phyloP scores from a whole-genome alignment of 2,797 vertebrate species.

The Hylomyscus alleni region DNA sequence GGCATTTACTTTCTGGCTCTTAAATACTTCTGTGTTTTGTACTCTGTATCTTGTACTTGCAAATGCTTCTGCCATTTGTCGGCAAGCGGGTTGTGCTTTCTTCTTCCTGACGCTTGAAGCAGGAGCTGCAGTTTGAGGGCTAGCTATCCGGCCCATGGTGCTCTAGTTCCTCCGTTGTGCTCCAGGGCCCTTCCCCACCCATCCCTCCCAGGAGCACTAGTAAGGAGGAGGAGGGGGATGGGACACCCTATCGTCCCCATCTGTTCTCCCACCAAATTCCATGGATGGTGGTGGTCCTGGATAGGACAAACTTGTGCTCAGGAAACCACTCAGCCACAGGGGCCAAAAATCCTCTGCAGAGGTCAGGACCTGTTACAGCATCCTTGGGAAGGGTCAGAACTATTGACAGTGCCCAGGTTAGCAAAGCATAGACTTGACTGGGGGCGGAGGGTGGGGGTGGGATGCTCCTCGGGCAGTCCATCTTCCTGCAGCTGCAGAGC shows the following conservation, averaged over 20 bases:
- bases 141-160: fast-evolving
- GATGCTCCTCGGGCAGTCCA: not conserved
- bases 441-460: not conserved
- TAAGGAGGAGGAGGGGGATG: not conserved
- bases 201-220: not conserved
- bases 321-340: not conserved
- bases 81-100: not conserved
- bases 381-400: not conserved
- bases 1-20: not conserved
- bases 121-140: not conserved
- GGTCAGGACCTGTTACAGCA: not conserved
- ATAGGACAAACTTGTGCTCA: not conserved
- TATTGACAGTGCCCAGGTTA: not conserved
- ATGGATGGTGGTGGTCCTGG: not conserved
- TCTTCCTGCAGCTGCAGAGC: not conserved
- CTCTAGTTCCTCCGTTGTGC: not conserved
- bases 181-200: not conserved
- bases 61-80: not conserved
- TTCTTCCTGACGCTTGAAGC: not conserved
- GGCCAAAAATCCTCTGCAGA: not conserved
- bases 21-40: not conserved
- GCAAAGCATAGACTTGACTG: not conserved
- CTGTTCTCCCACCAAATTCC: not conserved
- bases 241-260: not conserved
- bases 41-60: not conserved